Evolutionary conservation across 2,797 vertebrate species (phyloP).

Genomic region (Scomberomorus guttatus): DNA sequence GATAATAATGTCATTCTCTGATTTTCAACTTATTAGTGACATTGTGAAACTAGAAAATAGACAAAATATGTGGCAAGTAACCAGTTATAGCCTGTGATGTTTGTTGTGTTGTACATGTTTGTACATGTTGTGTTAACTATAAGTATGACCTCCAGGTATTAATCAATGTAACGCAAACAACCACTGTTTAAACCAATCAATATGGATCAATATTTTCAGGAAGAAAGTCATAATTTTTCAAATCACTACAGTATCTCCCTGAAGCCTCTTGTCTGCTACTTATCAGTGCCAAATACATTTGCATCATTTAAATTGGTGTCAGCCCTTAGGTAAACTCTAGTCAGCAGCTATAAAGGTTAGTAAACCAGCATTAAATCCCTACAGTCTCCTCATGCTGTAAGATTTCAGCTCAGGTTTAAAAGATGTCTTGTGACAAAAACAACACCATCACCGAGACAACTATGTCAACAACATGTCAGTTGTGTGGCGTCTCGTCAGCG

Average conservation of each 20-base stretch:
- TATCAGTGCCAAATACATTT: not conserved
- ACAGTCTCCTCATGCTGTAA: not conserved
- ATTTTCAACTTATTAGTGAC: not conserved
- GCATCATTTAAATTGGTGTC: not conserved
- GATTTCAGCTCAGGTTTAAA: slow-evolving; percentile 16
- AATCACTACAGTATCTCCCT: not conserved
- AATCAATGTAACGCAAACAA: not conserved
- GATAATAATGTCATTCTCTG: not conserved
- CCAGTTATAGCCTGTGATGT: not conserved
- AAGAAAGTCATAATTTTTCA: not conserved
- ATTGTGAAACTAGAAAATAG: not conserved
- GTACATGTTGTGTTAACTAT: not conserved
- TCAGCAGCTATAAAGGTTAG: not conserved
- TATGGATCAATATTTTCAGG: not conserved
- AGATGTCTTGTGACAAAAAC: slow-evolving; percentile 24
- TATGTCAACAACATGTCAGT: slow-evolving; percentile 52
- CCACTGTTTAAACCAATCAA: not conserved
- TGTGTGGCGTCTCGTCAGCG: slow-evolving; percentile 32
- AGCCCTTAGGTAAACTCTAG: not conserved
- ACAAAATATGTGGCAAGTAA: not conserved
- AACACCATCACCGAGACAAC: slow-evolving; percentile 23
- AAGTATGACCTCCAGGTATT: not conserved
- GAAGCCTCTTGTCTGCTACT: not conserved
- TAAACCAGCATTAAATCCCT: not conserved
- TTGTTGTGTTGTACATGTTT: too few species aligned